Base-by-base conservation (phyloP, 2,113 vertebrate species). In the Vimba vimba region DNA sequence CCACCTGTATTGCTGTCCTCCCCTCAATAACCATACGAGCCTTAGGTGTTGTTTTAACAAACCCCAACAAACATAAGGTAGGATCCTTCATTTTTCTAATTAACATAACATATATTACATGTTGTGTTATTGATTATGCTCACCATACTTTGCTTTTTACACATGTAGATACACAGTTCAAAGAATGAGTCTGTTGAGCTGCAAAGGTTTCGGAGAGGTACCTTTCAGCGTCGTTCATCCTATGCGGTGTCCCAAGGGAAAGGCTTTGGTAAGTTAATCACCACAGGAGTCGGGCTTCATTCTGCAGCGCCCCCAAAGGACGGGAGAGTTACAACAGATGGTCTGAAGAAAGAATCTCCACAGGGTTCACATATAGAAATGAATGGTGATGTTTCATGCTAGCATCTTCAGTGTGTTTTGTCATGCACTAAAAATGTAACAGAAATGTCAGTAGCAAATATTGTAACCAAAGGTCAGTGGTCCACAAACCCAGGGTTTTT, bases 211-310 rank as follows among this genome's bases (percentile, higher is more conserved):
- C 89, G 12, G 0, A 90, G 94, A 0, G 80, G 86, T 1, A 79
- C 92, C 0, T 33, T 90, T 1, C 15, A 6, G 21, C 94, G 94
- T 4, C 94, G 92, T 4, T 98, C 97, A 33, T 95, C 96, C 59
- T 97, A 96, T 0, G 96, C 96, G 27, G 92, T 97, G 91, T 97
- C 96, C 10, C 96, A 97, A 91, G 94, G 87, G 19, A 93, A 92
- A 27, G 96, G 95, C 45, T 94, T 95, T 0, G 95, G 94, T 0
- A 82, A 91, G 6, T 92, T 96, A 86, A 96, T 97, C 91, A 93
- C 94, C n/a, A 91, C 93, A 6, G 89, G 90, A 17, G 80, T 83
- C 5, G 60, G 80, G 25, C 76, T 89, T 62, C 84, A 2, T 55
- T 76, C 55, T 79, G 71, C 89, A 19, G 62, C 43, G 13, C 47